These are phyloP conservation scores for Rosalia funebris DNA, from an alignment of 2,888 invertebrate genomes.

Conservation along the genomic window DNA sequence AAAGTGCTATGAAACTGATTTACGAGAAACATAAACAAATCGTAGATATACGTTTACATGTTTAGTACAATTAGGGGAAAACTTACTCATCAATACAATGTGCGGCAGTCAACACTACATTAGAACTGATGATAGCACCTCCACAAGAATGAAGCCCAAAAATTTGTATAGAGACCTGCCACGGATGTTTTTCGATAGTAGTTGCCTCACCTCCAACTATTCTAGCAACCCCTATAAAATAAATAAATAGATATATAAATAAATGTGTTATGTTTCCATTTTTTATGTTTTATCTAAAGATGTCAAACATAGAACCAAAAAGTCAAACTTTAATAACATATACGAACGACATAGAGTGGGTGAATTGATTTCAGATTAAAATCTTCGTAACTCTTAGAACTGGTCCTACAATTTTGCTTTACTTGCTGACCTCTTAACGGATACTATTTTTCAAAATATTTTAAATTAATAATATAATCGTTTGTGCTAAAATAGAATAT, in stretches of 20 bases:
- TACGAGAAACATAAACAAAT: no score
- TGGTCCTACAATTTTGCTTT: no score
- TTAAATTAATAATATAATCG: no score
- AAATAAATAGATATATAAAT: no score
- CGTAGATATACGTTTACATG: no score
- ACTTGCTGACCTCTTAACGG: no score
- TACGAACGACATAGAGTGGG: background rate
- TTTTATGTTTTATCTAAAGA: no score
- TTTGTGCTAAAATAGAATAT: no score
- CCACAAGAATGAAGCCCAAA: constrained; percentile 42
- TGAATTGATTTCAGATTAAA: background rate
- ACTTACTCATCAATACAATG: constrained; percentile 47
- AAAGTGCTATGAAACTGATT: no score
- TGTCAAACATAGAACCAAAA: background rate
- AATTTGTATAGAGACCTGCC: constrained; percentile 46
- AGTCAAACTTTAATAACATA: background rate
- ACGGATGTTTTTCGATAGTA: constrained; percentile 42
- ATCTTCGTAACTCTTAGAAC: background rate
- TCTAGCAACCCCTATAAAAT: constrained; percentile 18
- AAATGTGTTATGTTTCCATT: no score
- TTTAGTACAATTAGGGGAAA: no score
- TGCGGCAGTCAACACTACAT: constrained; percentile 47
- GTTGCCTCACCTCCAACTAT: constrained; percentile 48
- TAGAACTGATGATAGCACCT: constrained; percentile 46
- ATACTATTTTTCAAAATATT: no score